Evolutionary conservation across 2,888 invertebrate genomes (phyloP), one percentile per base, ranked within the genome.

Genomic region (Blastobasis adustella): DNA sequence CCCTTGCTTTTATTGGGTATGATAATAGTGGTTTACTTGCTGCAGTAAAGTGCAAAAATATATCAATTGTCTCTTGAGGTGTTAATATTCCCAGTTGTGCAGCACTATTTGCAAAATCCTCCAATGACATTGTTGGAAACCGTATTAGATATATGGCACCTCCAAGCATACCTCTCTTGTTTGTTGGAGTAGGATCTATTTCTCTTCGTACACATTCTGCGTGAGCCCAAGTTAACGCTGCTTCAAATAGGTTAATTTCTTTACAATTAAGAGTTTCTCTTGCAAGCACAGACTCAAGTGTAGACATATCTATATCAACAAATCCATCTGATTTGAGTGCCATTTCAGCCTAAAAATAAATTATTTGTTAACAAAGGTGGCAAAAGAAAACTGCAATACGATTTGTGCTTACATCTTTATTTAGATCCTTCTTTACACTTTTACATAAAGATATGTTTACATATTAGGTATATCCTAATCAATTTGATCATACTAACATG

Each of bases 281-380:
- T 50, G 94, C 94, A 64, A 98, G 90, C 63, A 98, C 96, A 54
- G 96, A 96, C 79, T 96, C 95, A 66, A 98, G 90, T 37, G 98
- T 98, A 62, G 96, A 94, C 67, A 95, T 93, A 83, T 98, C 98
- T 72, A 98, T 97, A 78, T 98, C 98, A 60, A 96, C 94, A 89
- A 98, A 98, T 63, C 98, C 98, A 72, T 98, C 98, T 0, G 98
- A 97, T 63, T 94, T 94, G 65, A 98, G 91, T 53, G 98, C 98
- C 94, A 98, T 96, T 89, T 98, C 97, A 73, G 98, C 98, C 95
- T 96, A 83, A 57, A 86, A 89, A 68, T 57, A 76, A 73, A 73
- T 57, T 60, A 67, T 59, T 47, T 52, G 56, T 63, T 64, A 70
- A 57, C 61, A 62, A 62, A 70, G 69, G 72, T 70, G 61, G 53